Evolutionary conservation across 2,113 vertebrate genomes (phyloP).

Genomic region (Callochromis pleurospilus): DNA sequence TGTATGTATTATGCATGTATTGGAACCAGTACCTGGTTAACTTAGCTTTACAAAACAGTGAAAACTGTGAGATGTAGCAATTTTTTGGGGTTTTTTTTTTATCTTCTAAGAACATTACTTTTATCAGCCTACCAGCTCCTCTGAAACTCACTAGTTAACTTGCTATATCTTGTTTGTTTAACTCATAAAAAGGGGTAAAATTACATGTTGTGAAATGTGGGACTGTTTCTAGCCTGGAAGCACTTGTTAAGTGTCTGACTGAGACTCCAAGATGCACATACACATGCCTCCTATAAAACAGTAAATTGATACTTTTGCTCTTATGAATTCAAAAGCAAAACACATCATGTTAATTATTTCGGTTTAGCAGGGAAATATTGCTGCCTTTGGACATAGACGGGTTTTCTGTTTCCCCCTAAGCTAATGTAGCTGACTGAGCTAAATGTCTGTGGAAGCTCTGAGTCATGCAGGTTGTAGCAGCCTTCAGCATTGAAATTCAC

Average conservation of each 20-base stretch:
- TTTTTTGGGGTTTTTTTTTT: background rate
- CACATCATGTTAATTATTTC: background rate
- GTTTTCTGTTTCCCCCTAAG: background rate
- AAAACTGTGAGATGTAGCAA: background rate
- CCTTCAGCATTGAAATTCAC: background rate
- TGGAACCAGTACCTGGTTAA: background rate
- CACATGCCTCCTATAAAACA: background rate
- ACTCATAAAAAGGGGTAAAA: background rate
- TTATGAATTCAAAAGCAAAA: background rate
- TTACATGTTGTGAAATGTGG: background rate
- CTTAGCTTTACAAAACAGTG: background rate
- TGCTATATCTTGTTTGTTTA: background rate
- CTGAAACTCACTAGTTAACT: background rate
- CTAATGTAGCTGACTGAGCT: background rate
- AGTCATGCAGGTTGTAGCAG: background rate
- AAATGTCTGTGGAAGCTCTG: background rate
- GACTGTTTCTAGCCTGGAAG: background rate
- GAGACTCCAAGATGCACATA: background rate
- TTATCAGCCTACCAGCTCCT: background rate
- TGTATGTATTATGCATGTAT: background rate
- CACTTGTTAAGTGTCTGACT: background rate
- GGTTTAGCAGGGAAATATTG: background rate
- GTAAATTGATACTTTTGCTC: background rate
- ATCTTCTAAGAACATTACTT: fast-evolving
- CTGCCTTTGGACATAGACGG: background rate